Evolutionary conservation across 2,113 vertebrate genomes (phyloP), one percentile per base, ranked within the genome.

Genomic region (Percina caprodes): DNA sequence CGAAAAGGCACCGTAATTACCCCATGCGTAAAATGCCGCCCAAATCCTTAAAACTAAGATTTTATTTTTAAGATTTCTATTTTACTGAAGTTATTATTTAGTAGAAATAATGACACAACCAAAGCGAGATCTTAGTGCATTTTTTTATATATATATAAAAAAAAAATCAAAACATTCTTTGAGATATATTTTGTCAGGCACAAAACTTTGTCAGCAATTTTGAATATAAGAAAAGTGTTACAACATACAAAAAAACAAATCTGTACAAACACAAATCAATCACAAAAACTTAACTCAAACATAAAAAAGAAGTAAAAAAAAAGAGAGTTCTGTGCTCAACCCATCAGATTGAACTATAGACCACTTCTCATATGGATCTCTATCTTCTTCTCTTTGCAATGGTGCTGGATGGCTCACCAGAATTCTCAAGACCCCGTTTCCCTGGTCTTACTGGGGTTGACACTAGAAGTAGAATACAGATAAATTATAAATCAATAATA

Each of bases 341-440:
- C 3, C 45, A 5, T 39, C 6, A 10, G 5, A 6, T 14, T 21
- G 3, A 11, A 24, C 10, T n/a, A 42, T 11, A 1, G 11, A 21
- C 21, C 3, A 8, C 21, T 14, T 16, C 4, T 71, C 24, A 58
- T 59, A 55, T 69, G 58, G 60, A 42, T 26, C 9, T 24, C 21
- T 66, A 35, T 13, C 69, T 90, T 19, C 12, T 2, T 71, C 91
- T 86, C 81, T 94, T 95, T n/a, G 74, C 0, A 10, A 2, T 0
- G 26, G 60, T 42, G 35, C 66, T 26, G 0, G 86, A 75, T 0
- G 67, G 18, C 56, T 83, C 80, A 0, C 56, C 56, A 21, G n/a
- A 2, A 12, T 9, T 6, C 48, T n/a, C 35, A 42, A 66, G 6
- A 0, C 2, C 23, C 0, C 92, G 81, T 70, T 94, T 95, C 42